Conservation (phyloP, 2,888 invertebrate genomes). For the Sussaba pulchella region DNA sequence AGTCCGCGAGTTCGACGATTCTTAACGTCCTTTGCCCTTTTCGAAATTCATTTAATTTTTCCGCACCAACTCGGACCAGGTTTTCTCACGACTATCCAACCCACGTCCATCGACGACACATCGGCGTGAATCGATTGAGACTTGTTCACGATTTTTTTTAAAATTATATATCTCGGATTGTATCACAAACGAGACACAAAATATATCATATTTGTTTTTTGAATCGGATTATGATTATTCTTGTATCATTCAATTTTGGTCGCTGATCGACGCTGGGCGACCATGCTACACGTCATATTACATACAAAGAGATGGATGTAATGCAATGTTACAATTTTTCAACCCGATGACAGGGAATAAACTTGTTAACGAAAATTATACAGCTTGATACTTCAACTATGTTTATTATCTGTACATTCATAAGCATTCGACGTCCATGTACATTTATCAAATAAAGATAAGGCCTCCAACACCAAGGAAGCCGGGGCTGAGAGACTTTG, state of each 20-base stretch:
- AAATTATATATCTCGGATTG: slow-evolving; percentile 8
- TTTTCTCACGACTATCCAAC: slow-evolving; percentile 75
- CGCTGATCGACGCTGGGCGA: too few species aligned
- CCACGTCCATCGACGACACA: slow-evolving; percentile 51
- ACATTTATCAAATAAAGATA: too few species aligned
- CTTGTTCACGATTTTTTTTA: slow-evolving; percentile 6
- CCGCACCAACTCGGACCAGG: slow-evolving; percentile 72
- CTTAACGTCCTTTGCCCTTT: slow-evolving; percentile 81
- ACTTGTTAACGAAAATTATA: too few species aligned
- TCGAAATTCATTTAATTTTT: slow-evolving; percentile 81
- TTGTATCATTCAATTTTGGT: not conserved
- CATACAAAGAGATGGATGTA: too few species aligned
- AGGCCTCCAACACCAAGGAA: too few species aligned
- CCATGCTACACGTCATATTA: too few species aligned
- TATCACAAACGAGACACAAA: not conserved
- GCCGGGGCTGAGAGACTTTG: too few species aligned
- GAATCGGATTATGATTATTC: not conserved
- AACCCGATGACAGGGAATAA: too few species aligned
- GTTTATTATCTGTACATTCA: too few species aligned
- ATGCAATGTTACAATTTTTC: too few species aligned
- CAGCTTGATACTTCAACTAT: too few species aligned
- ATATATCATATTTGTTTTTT: not conserved
- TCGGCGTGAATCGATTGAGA: not conserved
- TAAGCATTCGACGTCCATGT: too few species aligned
- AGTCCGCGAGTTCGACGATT: slow-evolving; percentile 79